Base-by-base conservation (phyloP, 2,888 invertebrate species). In the Epistrophe grossulariae region DNA sequence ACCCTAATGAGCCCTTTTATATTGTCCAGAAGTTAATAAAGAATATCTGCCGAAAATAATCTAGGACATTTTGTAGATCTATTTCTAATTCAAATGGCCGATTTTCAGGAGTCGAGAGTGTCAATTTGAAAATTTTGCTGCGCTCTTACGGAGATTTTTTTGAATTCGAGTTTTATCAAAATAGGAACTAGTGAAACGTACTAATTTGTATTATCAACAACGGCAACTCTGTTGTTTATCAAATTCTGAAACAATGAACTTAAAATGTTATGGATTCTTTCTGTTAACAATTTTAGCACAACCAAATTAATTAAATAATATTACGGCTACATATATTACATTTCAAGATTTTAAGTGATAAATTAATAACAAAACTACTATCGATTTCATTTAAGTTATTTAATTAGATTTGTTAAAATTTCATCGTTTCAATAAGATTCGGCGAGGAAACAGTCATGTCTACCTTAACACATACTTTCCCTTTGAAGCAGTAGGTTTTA, bases 211-310 rank as follows among this genome's bases (percentile, higher is more conserved):
- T 5, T 6, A 15, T 3, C 13, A 9, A 28, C 9, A 28, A 55
- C 28, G 55, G 28, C 55, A 55, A 28, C 55, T n/a, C 28, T 31
- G 31, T 55, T 55, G 55, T 55, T 55, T 55, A 31, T 28, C 28
- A 28, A 31, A 55, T 55, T 55, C 28, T 31, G 15, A 31, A 55
- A n/a, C 28, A 55, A 28, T 28, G 52, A 28, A 55, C 28, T 55
- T 55, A 0, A 31, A 55, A 15, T n/a, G 28, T 31, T 55, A 9
- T n/a, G n/a, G 15, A n/a, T n/a, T 31, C 0, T 8, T n/a, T 55
- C 6, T n/a, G 4, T 24, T 55, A 15, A 55, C 11, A 50, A 1
- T 5, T 19, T 19, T 11, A 50, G 17, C 10, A 19, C 10, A 19
- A 19, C 10, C 10, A 19, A 50, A 11, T 11, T 48, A 2, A 13